These are phyloP conservation scores for Germaria angustata DNA, from an alignment of 2,888 invertebrate genomes.

Conservation along the genomic window DNA sequence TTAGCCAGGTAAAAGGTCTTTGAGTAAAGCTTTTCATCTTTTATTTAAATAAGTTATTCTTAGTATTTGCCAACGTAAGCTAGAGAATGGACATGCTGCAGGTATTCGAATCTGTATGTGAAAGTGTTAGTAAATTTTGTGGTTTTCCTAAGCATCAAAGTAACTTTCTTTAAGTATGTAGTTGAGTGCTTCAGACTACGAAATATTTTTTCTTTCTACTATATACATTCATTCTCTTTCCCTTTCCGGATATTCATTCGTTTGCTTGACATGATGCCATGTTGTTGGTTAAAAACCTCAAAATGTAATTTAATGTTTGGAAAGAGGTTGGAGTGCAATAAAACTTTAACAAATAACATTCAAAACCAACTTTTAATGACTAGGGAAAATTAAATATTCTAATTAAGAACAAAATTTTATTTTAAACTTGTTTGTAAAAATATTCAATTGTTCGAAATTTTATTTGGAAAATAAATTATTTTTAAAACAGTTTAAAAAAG, in stretches of 20 bases:
- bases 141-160: not conserved
- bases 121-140: constrained; percentile 6
- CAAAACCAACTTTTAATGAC: constrained; percentile 45
- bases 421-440: no score
- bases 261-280: not conserved
- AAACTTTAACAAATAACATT: constrained; percentile 51
- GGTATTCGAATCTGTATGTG: not conserved
- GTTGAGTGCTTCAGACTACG: not conserved
- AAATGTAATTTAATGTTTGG: constrained; percentile 56
- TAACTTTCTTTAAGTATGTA: not conserved
- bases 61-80: not conserved
- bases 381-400: constrained; percentile 46
- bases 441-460: not conserved
- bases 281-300: constrained; percentile 39
- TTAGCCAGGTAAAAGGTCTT: constrained; percentile 88
- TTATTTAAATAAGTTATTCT: not conserved
- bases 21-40: constrained; percentile 17
- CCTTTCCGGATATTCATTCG: not conserved
- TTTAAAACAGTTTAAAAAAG: not conserved
- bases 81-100: not conserved
- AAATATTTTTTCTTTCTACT: no score
- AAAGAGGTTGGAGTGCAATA: constrained; percentile 40
- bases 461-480: not conserved
- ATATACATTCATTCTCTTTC: not conserved
- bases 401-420: constrained; percentile 15